Conservation (phyloP, 2,113 vertebrate species). For the Bufo bufo region DNA sequence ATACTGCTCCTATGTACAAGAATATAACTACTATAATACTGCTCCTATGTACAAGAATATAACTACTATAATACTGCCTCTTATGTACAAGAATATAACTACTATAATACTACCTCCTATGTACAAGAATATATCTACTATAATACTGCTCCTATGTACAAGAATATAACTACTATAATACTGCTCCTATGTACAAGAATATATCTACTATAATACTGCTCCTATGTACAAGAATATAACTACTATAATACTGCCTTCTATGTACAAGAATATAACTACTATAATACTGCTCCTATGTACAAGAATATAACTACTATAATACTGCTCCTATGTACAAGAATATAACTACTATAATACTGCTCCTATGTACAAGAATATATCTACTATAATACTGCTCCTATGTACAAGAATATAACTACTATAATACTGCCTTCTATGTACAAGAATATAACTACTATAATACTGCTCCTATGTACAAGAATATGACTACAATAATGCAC, state of each 20-base stretch:
- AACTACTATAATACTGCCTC: neutral
- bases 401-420: constrained; percentile 6
- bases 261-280: no score
- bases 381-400: constrained; percentile 5
- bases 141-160: neutral
- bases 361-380: constrained; percentile 3
- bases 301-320: no score
- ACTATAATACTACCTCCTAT: constrained; percentile 3
- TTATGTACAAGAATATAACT: constrained; percentile 5
- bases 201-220: no score
- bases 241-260: neutral
- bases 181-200: neutral
- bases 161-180: constrained; percentile 15
- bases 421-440: neutral
- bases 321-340: neutral
- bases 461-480: neutral
- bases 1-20: no score
- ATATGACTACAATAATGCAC: neutral
- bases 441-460: constrained; percentile 1
- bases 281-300: no score
- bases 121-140: constrained; percentile 8
- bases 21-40: no score
- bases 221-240: neutral
- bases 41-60: no score
- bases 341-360: constrained; percentile 11